These are phyloP conservation scores for Abrostola triplasia DNA, from an alignment of 2,888 invertebrate genomes.

Conservation along the genomic window DNA sequence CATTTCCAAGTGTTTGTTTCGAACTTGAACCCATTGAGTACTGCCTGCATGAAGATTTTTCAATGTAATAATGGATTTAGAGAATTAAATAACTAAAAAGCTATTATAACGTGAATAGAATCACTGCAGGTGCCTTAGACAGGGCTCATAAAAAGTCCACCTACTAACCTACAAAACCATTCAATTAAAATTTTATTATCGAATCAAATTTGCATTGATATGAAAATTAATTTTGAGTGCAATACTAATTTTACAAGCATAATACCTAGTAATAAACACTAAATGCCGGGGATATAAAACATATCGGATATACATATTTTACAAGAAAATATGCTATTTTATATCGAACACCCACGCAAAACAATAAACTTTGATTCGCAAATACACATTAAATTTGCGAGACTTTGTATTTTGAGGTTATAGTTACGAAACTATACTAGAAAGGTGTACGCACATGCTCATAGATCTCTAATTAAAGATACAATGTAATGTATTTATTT, in stretches of 20 bases:
- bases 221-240: conserved; percentile 28
- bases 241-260: conserved; percentile 35
- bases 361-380: conserved; percentile 31
- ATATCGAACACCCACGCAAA: conserved; percentile 48
- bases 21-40: too few relatives aligned
- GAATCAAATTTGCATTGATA: conserved; percentile 4
- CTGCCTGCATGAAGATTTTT: too few relatives aligned
- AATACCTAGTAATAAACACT: conserved; percentile 25
- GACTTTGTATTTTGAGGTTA: conserved; percentile 23
- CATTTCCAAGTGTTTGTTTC: too few relatives aligned
- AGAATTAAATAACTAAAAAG: too few relatives aligned
- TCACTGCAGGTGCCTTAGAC: too few relatives aligned
- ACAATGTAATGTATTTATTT: too few relatives aligned
- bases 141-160: neutral
- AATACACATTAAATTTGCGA: conserved; percentile 23
- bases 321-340: conserved; percentile 35
- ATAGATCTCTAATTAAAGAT: too few relatives aligned
- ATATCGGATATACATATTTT: conserved; percentile 21
- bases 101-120: too few relatives aligned
- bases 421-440: conserved; percentile 40
- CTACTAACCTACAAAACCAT: conserved; percentile 24
- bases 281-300: conserved; percentile 23
- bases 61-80: too few relatives aligned
- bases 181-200: conserved; percentile 34
- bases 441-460: conserved; percentile 15